Base-by-base conservation (phyloP, 2,888 invertebrate genomes). In the Microplitis manilae region DNA sequence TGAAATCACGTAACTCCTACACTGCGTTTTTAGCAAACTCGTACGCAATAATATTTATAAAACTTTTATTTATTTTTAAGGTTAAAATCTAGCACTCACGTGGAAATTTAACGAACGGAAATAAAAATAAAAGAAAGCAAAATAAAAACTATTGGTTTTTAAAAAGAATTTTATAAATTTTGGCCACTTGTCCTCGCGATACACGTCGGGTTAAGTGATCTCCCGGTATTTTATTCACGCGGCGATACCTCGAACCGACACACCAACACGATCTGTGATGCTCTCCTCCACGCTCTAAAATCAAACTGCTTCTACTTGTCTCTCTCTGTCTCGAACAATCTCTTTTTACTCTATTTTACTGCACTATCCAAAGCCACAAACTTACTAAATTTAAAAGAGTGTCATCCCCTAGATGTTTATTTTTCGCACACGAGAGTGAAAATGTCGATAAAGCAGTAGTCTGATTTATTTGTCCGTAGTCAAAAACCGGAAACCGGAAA, bases 171-270 rank as follows among this genome's bases (percentile, higher is more conserved):
- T 30, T 30, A 65, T 38, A 30, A 30, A 65, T 9, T 38, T 65
- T 30, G 1, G 13, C 9, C 65, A 30, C 65, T 65, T 20, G 9
- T 65, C 20, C 5, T 59, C 59, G n/a, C 60, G 60, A 38, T 13
- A 8, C 8, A 40, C 61, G 8, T 15, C 8, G 15, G 15, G 61
- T 8, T 41, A 38, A 17, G 50, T 50, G 50, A 39, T 38, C 71
- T 20, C 71, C 71, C 71, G 71, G 71, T 71, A 62, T 62, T 62
- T 71, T 71, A 15, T 70, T 71, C 70, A 70, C 75, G 75, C 75
- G 62, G 69, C 60, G 41, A 59, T 75, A 20, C 75, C 71, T 70
- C 65, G 39, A 71, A 50, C 50, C 50, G 65, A 60, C 67, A 59
- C 70, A 70, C 70, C 59, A 20, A 20, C 20, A 76, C 39, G 59